Base-by-base conservation (phyloP, 2,113 vertebrate genomes). In the Hydrolagus affinis region DNA sequence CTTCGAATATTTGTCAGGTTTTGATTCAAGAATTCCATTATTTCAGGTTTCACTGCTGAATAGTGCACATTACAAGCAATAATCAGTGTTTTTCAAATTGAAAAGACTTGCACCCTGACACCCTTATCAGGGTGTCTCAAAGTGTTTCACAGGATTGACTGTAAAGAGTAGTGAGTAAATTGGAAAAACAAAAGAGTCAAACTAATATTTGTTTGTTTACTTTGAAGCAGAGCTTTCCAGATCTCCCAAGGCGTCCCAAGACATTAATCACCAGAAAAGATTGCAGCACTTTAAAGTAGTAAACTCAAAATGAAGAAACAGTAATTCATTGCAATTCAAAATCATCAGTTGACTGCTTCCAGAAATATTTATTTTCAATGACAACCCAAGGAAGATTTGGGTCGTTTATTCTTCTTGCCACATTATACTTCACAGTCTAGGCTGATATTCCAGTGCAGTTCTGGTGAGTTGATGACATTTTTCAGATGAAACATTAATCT, bases 171-270 rank as follows among this genome's bases (percentile, higher is more conserved):
- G 44, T 44, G 25, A 83, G 23, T 57, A 80, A 80, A 11, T 83
- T 83, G 28, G 78, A 83, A 83, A 83, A 83, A 83, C 78, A 83
- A 83, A 44, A 59, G 62, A 30, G 15, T 28, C 23, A 83, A 66
- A 83, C 66, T 83, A 25, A 66, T 83, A 66, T 83, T 83, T 15
- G 60, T 83, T 66, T 30, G 28, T 83, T 83, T 83, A 83, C 78
- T 83, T 83, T 83, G 78, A 83, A 83, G 66, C 32, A 83, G 30
- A 17, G 30, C 62, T 83, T 68, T 28, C 9, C 11, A 30, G 14
- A 15, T 56, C 32, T 64, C 25, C 59, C 66, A n/a, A n/a, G n/a
- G n/a, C n/a, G n/a, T n/a, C n/a, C n/a, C 32, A 66, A 19, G 78
- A 83, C 75, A 77, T 64, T 28, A 83, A 83, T 62, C 78, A 83